Base-by-base conservation (phyloP, 2,888 invertebrate species). In the Sinopyrophorus schimmeli region DNA sequence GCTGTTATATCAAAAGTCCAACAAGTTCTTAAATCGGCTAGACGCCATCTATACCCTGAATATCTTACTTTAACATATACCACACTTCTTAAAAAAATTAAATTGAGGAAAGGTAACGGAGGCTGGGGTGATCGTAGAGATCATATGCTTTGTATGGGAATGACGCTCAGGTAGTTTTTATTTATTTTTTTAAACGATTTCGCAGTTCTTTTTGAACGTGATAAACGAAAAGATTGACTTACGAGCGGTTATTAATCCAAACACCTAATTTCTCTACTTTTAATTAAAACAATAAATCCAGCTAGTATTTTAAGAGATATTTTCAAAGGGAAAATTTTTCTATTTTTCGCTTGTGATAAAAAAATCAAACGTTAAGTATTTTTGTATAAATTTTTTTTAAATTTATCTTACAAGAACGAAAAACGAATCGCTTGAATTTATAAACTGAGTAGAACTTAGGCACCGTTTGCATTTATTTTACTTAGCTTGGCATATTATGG, bases 51-150 rank as follows among this genome's bases (percentile, higher is more conserved):
- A 57, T 91, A 80, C 68, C 89, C 91, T 0, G 76, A 79, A 21
- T 79, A 85, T 43, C 76, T 90, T 40, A 82, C 81, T 27, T 72
- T 85, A 35, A 82, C 82, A 1, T 80, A 83, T 47, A 80, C 83
- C 24, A 82, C 83, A 6, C 78, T 85, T 4, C 80, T 84, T 1
- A 83, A 88, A 58, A 89, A 86, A 59, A 81, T 84, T 1, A 87
- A 87, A 63, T 74, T 91, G 2, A 80, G 86, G 5, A 92, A 92
- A 70, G 92, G 92, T 0, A 99, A 99, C 68, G 99, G 98, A 0
- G 98, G 98, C 1, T 99, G 99, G 98, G 96, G 95, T 4, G 99
- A 99, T 68, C 69, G 78, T 6, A 79, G 94, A 52, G 94, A 95
- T 75, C 88, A 87, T 66, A 80, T 84, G 60, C 74, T 95, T 11